phyloP scores from a whole-genome alignment of 2,113 vertebrate species.

The Chrysochloris asiatica region DNA sequence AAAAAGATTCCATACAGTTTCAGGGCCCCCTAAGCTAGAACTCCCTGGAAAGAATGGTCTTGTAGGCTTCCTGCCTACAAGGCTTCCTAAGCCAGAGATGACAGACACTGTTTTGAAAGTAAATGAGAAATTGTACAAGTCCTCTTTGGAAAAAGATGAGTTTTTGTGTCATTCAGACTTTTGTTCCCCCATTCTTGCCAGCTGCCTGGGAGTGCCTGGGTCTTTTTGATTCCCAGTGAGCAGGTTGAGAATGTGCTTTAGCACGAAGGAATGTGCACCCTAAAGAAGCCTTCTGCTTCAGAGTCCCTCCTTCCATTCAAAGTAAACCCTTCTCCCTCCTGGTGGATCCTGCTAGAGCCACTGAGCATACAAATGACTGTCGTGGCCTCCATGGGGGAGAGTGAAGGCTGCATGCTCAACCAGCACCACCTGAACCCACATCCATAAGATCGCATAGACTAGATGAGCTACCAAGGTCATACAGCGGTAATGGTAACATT shows the following conservation, averaged over 20 bases:
- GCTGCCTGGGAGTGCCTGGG: neutral
- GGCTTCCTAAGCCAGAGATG: neutral
- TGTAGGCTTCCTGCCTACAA: neutral
- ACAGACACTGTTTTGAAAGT: constrained; percentile 41
- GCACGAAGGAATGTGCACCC: fast-evolving
- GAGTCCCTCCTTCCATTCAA: neutral
- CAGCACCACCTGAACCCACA: neutral
- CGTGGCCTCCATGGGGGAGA: neutral
- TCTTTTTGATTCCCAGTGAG: neutral
- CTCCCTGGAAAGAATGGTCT: neutral
- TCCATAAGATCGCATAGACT: neutral
- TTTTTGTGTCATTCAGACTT: neutral
- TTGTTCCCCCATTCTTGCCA: neutral
- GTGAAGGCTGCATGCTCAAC: fast-evolving
- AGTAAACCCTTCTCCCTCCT: neutral
- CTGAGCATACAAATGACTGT: neutral
- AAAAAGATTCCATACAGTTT: neutral
- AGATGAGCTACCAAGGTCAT: neutral
- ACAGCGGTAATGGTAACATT: neutral
- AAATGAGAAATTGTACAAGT: constrained; percentile 20
- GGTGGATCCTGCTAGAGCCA: neutral
- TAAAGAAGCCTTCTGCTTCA: neutral
- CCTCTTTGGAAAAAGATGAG: neutral
- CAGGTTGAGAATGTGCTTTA: neutral
- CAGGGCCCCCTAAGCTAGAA: neutral